Conservation (phyloP, 1,140 invertebrate species). For the Amphibalanus amphitrite region DNA sequence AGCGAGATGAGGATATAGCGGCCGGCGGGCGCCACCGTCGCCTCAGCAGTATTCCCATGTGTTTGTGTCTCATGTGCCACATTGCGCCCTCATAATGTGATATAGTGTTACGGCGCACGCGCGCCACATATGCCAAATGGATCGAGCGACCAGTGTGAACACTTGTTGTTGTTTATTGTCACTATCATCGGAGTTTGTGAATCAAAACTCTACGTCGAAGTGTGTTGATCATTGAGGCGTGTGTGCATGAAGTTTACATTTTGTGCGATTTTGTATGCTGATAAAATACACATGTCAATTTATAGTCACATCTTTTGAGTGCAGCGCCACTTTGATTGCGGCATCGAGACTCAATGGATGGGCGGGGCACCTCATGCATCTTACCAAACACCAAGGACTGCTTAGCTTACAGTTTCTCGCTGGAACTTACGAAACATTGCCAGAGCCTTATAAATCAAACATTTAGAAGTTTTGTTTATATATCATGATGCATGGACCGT, state of each 20-base stretch:
- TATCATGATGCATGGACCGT: too few relatives aligned
- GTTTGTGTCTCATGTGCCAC: neutral
- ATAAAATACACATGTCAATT: neutral
- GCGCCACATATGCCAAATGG: constrained; percentile 6
- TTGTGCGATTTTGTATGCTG: neutral
- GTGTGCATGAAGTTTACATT: neutral
- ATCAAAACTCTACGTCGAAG: neutral
- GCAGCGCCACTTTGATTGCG: too few relatives aligned
- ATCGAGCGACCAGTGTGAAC: neutral
- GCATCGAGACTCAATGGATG: too few relatives aligned
- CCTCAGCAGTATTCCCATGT: neutral
- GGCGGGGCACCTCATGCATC: too few relatives aligned
- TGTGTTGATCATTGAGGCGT: neutral
- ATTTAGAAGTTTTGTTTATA: too few relatives aligned
- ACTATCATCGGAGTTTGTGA: neutral
- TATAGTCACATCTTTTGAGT: constrained; percentile 27
- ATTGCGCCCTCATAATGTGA: neutral
- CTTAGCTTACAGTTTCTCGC: too few relatives aligned
- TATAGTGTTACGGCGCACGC: constrained; percentile 1
- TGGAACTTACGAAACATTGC: too few relatives aligned
- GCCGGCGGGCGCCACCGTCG: neutral
- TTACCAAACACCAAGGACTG: too few relatives aligned
- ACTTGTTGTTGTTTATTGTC: neutral
- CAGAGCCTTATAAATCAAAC: too few relatives aligned
- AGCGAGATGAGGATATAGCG: constrained; percentile 23